A percentile compares a stretch with the other conserved stretches of the same genome.
phyloP scores from a whole-genome alignment of 2,113 vertebrate species.

The Probosciger aterrimus region DNA sequence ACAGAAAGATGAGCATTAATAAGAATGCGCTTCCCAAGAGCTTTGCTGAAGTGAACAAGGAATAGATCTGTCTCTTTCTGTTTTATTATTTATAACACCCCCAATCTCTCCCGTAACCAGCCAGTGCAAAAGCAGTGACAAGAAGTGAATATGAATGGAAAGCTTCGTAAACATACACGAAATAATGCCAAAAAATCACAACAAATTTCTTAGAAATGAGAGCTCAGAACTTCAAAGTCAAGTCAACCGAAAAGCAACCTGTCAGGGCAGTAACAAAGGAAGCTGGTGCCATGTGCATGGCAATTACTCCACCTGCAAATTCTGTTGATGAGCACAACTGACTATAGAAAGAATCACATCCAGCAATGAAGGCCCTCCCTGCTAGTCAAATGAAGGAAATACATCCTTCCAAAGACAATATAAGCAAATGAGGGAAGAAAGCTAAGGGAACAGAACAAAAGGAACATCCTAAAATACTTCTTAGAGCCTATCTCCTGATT shows the following conservation, averaged over 20 bases:
- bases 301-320: conserved; percentile 1
- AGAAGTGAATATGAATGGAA: conserved; percentile 21
- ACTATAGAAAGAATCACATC: neutral
- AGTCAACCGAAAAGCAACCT: neutral
- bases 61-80: neutral
- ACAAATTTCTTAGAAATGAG: conserved; percentile 24
- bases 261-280: conserved; percentile 35
- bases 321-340: neutral
- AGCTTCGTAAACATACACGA: neutral
- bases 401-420: neutral
- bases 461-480: neutral
- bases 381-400: neutral
- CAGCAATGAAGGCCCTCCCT: neutral
- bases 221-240: conserved; percentile 32
- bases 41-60: neutral
- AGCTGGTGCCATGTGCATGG: neutral
- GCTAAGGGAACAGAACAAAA: neutral
- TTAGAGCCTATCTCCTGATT: neutral
- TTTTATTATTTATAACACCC: conserved; percentile 60
- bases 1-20: neutral
- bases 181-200: neutral
- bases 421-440: neutral
- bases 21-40: conserved; percentile 12
- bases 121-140: conserved; percentile 6
- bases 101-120: neutral